Conservation (phyloP, 2,797 vertebrate species). For the Forpus xanthops region DNA sequence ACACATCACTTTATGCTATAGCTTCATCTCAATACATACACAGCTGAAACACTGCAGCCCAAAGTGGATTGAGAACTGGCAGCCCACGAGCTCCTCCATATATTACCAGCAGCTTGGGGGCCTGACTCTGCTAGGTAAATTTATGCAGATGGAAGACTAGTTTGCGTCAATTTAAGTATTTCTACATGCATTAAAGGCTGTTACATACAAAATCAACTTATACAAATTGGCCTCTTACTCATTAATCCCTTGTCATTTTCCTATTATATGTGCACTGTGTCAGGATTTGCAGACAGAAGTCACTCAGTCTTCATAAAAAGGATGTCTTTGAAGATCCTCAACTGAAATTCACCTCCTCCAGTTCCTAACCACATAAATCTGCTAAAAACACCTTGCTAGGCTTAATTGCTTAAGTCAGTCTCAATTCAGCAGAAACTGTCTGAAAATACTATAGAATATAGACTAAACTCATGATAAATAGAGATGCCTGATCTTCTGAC, state of each 20-base stretch:
- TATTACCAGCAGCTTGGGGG: neutral
- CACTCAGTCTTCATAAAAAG: neutral
- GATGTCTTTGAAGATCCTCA: neutral
- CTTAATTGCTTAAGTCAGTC: neutral
- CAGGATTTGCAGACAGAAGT: neutral
- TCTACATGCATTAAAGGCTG: neutral
- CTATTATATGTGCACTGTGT: neutral
- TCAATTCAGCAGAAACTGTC: neutral
- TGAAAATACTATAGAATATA: neutral
- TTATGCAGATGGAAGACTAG: neutral
- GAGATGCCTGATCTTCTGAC: neutral
- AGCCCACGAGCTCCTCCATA: neutral
- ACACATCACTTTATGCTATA: neutral
- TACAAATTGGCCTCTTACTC: neutral
- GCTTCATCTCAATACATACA: neutral
- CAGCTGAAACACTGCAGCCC: neutral
- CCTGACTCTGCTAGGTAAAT: neutral
- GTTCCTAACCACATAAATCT: neutral
- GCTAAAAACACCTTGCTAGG: neutral
- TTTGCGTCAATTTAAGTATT: neutral
- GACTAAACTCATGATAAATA: neutral
- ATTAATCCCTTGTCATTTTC: neutral
- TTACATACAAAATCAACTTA: neutral
- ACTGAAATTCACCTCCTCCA: neutral
- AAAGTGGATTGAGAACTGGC: neutral